A percentile compares a stretch with the other conserved stretches of the same genome.
These are phyloP conservation scores for Pemphigus obesinymphae DNA, from an alignment of 1,140 invertebrate species.

Conservation along the genomic window DNA sequence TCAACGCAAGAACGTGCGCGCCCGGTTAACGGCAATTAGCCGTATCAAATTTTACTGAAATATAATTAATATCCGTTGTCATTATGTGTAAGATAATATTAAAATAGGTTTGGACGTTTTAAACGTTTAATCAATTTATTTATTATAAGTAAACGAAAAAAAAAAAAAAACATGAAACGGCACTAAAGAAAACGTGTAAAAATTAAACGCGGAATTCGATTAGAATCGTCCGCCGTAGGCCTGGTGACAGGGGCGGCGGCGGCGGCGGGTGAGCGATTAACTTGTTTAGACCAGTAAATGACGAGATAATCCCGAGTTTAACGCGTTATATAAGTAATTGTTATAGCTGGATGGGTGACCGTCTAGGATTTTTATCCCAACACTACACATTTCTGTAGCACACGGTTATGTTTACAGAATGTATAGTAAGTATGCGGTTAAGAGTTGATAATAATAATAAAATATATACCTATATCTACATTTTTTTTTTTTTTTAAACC, in stretches of 20 bases:
- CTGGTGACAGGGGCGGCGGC: not conserved
- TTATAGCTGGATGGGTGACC: not conserved
- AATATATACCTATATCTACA: too few species aligned
- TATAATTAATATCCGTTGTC: not conserved
- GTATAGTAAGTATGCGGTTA: not conserved
- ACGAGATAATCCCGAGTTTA: not conserved
- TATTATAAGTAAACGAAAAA: not conserved
- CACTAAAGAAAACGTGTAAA: conserved; percentile 14
- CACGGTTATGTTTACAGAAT: too few species aligned
- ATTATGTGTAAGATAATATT: not conserved
- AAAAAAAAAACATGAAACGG: not conserved
- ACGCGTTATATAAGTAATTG: not conserved
- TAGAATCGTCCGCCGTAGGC: not conserved
- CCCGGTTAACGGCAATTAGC: not conserved
- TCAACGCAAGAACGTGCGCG: not conserved
- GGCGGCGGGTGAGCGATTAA: not conserved
- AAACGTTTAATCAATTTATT: not conserved
- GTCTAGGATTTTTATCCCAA: not conserved
- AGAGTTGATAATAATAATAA: not conserved
- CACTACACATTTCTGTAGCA: not conserved
- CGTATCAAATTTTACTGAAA: not conserved
- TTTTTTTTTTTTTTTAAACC: too few species aligned
- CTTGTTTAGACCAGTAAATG: conserved; percentile 15
- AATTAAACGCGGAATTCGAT: conserved; percentile 16
- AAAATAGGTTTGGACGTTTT: not conserved